These are phyloP conservation scores for Patiria miniata DNA, from an alignment of 35 echinoderm and acorn worm species.

Conservation along the genomic window DNA sequence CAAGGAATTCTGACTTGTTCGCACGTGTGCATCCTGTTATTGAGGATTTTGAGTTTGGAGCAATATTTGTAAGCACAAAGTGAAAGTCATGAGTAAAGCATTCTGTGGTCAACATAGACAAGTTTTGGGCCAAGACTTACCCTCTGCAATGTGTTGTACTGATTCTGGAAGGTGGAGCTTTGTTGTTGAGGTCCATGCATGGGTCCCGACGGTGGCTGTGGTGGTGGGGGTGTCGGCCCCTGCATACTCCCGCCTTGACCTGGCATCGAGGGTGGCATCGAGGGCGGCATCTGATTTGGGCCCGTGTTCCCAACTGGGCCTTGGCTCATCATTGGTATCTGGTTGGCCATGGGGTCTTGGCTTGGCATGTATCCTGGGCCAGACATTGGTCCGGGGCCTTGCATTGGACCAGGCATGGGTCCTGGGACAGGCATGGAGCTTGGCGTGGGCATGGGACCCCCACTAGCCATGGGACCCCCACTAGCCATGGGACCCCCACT, in stretches of 20 bases:
- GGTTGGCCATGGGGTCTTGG: constrained; percentile 51
- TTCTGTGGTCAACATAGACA: too few relatives aligned
- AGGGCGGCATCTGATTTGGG: not conserved
- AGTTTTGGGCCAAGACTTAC: constrained; percentile 29
- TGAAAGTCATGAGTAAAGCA: too few relatives aligned
- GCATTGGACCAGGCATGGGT: constrained; percentile 37
- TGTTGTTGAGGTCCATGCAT: not conserved
- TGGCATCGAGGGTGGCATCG: constrained; percentile 1
- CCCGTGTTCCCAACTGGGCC: constrained; percentile 39
- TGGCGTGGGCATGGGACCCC: constrained; percentile 38
- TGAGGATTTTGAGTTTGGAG: too few relatives aligned
- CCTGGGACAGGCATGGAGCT: not conserved
- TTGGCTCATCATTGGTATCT: constrained; percentile 31
- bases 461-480: constrained; percentile 47
- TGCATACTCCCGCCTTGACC: constrained; percentile 33
- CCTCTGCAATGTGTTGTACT: constrained; percentile 63
- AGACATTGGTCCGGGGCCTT: constrained; percentile 56
- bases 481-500: constrained; percentile 49
- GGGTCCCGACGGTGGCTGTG: not conserved
- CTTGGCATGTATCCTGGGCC: constrained; percentile 58
- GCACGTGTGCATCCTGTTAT: too few relatives aligned
- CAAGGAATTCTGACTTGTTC: too few relatives aligned
- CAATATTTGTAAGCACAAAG: too few relatives aligned
- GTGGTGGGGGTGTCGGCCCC: constrained; percentile 4
- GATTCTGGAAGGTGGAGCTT: constrained; percentile 7